phyloP scores from a whole-genome alignment of 2,113 vertebrate genomes.

The Serinus canaria region DNA sequence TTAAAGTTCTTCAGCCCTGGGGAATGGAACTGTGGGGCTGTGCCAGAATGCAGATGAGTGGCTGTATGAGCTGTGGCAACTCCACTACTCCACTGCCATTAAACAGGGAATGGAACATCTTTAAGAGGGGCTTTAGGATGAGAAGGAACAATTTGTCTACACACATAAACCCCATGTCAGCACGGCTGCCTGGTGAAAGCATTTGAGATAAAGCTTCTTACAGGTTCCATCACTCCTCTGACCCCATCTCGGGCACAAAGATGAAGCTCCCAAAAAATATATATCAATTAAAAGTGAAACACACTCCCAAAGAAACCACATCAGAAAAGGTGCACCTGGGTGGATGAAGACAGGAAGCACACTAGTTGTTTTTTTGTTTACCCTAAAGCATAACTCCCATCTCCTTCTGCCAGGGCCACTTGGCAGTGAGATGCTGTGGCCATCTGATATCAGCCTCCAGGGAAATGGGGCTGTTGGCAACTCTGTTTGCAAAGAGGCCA shows the following conservation, averaged over 20 bases:
- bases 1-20: background rate
- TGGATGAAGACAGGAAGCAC: background rate
- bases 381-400: background rate
- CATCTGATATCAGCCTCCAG: background rate
- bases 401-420: background rate
- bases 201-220: background rate
- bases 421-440: fast-evolving
- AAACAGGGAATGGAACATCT: background rate
- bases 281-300: background rate
- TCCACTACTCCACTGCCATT: background rate
- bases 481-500: background rate
- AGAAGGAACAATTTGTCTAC: background rate
- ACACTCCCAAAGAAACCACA: background rate
- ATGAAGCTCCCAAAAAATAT: background rate
- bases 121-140: background rate
- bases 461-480: background rate
- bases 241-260: background rate
- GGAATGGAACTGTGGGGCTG: background rate
- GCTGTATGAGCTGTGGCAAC: background rate
- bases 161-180: background rate
- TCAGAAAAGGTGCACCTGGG: background rate
- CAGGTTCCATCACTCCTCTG: background rate
- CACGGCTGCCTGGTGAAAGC: background rate
- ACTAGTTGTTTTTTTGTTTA: background rate
- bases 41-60: slow-evolving; percentile 6